phyloP scores from a whole-genome alignment of 2,888 invertebrate genomes.

The Scaptomyza reducta region DNA sequence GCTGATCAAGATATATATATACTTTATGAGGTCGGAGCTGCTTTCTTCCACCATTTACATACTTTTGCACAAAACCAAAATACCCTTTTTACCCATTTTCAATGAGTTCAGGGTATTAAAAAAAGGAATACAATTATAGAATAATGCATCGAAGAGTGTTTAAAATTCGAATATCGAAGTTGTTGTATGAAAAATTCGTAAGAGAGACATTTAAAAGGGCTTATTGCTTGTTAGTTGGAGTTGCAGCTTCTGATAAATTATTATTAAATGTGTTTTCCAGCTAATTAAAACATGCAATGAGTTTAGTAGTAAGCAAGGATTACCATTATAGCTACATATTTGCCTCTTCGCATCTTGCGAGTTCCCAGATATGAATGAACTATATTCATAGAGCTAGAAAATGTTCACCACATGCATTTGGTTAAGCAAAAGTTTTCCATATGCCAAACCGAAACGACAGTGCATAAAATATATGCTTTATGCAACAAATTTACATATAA shows the following conservation, averaged over 20 bases:
- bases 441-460: constrained; percentile 70
- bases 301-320: background rate
- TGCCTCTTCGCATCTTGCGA: constrained; percentile 21
- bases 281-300: too few species aligned
- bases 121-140: constrained; percentile 12
- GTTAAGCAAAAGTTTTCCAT: constrained; percentile 46
- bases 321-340: too few species aligned
- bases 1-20: too few species aligned
- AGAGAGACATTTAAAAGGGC: background rate
- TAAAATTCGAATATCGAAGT: constrained; percentile 15
- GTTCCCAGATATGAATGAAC: constrained; percentile 6
- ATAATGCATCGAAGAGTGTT: constrained; percentile 11
- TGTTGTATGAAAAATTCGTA: background rate
- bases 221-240: background rate
- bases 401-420: constrained; percentile 57
- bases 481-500: constrained; percentile 67
- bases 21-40: too few species aligned
- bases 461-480: constrained; percentile 74
- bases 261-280: too few species aligned
- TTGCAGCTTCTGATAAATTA: background rate
- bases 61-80: too few species aligned
- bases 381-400: constrained; percentile 9
- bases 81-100: too few species aligned
- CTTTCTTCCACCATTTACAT: too few species aligned
- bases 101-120: too few species aligned